Percentiles rank a stretch among this genome's conserved stretches.
These are phyloP conservation scores for Exocentrus adspersus DNA, from an alignment of 2,888 invertebrate genomes.

Conservation along the genomic window DNA sequence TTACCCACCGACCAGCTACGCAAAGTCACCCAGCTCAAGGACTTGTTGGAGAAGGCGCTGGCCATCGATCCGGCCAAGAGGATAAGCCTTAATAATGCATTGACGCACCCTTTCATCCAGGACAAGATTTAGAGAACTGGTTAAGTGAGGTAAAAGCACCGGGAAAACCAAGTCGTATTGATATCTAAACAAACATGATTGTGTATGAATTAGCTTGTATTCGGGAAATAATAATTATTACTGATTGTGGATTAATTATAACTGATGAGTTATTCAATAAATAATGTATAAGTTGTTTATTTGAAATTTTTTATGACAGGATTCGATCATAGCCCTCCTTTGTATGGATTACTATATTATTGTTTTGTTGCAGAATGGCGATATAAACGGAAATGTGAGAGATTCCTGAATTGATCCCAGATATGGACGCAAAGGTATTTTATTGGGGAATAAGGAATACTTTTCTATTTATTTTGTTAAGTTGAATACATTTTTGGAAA, in stretches of 20 bases:
- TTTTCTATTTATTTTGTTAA: conserved; percentile 21
- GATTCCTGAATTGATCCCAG: conserved; percentile 14
- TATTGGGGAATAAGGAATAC: conserved; percentile 34
- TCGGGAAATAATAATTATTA: conserved; percentile 1
- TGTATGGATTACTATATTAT: conserved; percentile 31
- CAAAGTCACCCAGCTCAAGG: conserved; percentile 92
- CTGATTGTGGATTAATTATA: conserved; percentile 23
- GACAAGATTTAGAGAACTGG: conserved; percentile 77
- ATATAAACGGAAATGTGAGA: conserved; percentile 11
- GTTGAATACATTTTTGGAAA: conserved; percentile 43
- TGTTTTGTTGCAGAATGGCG: conserved; percentile 42
- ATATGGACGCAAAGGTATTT: conserved; percentile 35
- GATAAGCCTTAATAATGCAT: conserved; percentile 92
- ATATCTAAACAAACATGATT: conserved; percentile 10
- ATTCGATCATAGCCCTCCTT: neutral
- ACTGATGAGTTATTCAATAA: conserved; percentile 26
- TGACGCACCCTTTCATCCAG: conserved; percentile 95
- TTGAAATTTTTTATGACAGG: conserved; percentile 13
- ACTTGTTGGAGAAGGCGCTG: conserved; percentile 90
- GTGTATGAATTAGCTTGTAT: conserved; percentile 22
- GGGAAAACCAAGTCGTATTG: conserved; percentile 39
- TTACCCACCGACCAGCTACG: conserved; percentile 88
- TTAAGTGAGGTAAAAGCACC: conserved; percentile 55
- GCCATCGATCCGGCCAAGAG: conserved; percentile 93
- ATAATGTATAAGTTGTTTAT: conserved; percentile 21